A percentile compares a stretch with the other conserved stretches of the same genome.
These are phyloP conservation scores for Grapholita molesta DNA, from an alignment of 1,140 invertebrate genomes.

Conservation along the genomic window DNA sequence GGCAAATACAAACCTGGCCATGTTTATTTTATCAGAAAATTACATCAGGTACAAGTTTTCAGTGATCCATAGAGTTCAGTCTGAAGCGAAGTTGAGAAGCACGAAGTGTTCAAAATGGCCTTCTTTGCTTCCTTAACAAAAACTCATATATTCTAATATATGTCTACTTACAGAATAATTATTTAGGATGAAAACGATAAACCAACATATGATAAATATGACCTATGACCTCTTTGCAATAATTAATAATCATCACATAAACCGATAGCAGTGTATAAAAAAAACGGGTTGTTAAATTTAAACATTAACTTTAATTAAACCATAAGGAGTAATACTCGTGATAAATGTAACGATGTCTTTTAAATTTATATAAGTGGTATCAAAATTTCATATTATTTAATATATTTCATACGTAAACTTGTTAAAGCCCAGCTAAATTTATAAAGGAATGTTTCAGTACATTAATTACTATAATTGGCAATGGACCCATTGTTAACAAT, in stretches of 20 bases:
- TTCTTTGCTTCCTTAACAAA: too few relatives aligned
- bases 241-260: not conserved
- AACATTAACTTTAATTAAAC: constrained; percentile 65
- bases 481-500: constrained; percentile 52
- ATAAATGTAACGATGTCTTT: constrained; percentile 65
- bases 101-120: too few relatives aligned
- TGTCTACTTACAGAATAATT: too few relatives aligned
- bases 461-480: constrained; percentile 53
- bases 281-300: constrained; percentile 32
- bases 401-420: constrained; percentile 23
- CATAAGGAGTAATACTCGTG: constrained; percentile 69
- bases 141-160: too few relatives aligned
- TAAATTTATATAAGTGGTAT: constrained; percentile 54
- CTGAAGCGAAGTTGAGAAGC: too few relatives aligned
- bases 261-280: constrained; percentile 23
- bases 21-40: too few relatives aligned
- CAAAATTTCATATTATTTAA: constrained; percentile 46
- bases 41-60: too few relatives aligned
- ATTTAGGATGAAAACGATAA: too few relatives aligned
- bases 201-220: too few relatives aligned
- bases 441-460: constrained; percentile 67
- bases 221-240: not conserved
- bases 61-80: too few relatives aligned
- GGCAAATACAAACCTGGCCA: not conserved
- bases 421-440: constrained; percentile 46